phyloP scores from a whole-genome alignment of 1,140 invertebrate genomes.

The Drosophila ananassae region DNA sequence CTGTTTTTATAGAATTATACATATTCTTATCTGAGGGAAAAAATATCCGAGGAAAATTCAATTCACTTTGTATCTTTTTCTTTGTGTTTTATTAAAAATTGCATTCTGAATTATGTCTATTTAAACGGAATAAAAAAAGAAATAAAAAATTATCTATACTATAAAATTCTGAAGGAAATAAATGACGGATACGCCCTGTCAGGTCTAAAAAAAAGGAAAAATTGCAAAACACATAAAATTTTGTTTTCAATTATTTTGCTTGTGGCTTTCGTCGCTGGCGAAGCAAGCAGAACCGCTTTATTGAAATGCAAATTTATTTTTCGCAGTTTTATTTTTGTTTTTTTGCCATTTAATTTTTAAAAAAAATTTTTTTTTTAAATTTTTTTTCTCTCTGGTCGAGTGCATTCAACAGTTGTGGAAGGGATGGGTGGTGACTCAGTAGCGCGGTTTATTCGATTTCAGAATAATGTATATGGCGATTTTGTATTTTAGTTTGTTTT shows the following conservation, averaged over 20 bases:
- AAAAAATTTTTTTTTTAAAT: too few species aligned
- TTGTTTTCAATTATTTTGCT: conserved; percentile 43
- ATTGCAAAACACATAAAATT: conserved; percentile 12
- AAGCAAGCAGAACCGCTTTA: conserved; percentile 35
- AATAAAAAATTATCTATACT: not conserved
- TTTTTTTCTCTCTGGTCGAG: conserved; percentile 22
- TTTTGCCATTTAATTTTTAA: not conserved
- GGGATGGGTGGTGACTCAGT: conserved; percentile 17
- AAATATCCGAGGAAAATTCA: too few species aligned
- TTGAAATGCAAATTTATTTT: conserved; percentile 53
- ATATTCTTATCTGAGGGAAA: too few species aligned
- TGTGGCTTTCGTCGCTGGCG: conserved; percentile 30
- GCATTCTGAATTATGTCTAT: too few species aligned
- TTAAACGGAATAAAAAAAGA: not conserved
- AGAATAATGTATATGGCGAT: conserved; percentile 19
- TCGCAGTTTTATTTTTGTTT: conserved; percentile 2
- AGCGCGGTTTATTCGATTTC: conserved; percentile 6
- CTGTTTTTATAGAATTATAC: too few species aligned
- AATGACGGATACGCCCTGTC: conserved; percentile 7
- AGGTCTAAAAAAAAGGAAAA: conserved; percentile 8
- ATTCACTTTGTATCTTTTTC: too few species aligned
- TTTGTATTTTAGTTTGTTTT: conserved; percentile 33
- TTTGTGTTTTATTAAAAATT: too few species aligned
- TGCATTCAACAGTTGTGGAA: conserved; percentile 42
- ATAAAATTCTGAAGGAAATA: not conserved